Base-by-base conservation (phyloP, 1,140 invertebrate species). In the Batillaria attramentaria region DNA sequence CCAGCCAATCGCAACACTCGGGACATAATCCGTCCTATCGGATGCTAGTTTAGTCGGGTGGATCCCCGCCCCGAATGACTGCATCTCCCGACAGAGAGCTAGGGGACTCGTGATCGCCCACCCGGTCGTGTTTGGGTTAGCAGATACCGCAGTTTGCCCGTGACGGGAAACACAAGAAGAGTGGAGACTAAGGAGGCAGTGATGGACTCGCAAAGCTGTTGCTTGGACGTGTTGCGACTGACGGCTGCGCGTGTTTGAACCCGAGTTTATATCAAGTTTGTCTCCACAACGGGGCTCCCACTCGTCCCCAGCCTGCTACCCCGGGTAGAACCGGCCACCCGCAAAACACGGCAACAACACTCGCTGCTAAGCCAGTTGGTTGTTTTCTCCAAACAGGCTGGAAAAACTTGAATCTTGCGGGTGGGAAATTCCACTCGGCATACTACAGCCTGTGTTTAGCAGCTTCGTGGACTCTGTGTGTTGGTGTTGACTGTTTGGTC, bases 201-300 rank as follows among this genome's bases (percentile, higher is more conserved):
- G 33, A 57, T 18, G 54, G 35, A 28, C 46, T 18, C 24, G 70
- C 42, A 46, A 54, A 57, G 43, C 35, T 73, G 33, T 57, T 54
- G 72, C 46, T 57, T 50, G 46, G 46, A 35, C 72, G 3, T 73
- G 72, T 73, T 73, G 28, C 31, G 33, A 28, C 42, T n/a, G 70
- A 43, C 33, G 46, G 41, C 50, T 13, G 1, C 24, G 31, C 18
- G 8, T 35, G 43, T 73, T 73, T 54, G 72, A 73, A 35, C 60
- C 72, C n/a, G n/a, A 54, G 72, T 72, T 72, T 28, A 72, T 42
- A 42, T 50, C 70, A 33, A 43, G 54, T 73, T 73, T 43, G 72
- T 41, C 37, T 28, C 39, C 68, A 39, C 68, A 60, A 35, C 28
- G 68, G 68, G 68, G 39, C 4, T n/a, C n/a, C 20, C 68, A 70